phyloP scores from a whole-genome alignment of 2,797 vertebrate genomes.

The Garrulus glandarius region DNA sequence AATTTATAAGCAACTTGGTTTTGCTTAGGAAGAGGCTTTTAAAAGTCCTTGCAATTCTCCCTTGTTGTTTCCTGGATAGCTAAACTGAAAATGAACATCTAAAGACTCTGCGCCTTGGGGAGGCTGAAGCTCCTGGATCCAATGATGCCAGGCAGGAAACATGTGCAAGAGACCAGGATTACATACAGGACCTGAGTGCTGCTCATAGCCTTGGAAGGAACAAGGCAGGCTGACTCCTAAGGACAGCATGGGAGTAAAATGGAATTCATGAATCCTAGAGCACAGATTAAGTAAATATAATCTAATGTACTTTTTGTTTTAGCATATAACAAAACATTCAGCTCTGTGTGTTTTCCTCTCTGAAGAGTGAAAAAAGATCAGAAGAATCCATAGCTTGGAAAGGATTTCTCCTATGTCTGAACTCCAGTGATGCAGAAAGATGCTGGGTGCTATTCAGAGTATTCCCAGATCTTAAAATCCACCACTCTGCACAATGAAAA shows the following conservation, averaged over 20 bases:
- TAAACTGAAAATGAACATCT: background rate
- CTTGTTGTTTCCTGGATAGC: background rate
- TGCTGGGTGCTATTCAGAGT: background rate
- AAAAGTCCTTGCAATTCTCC: background rate
- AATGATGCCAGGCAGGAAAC: background rate
- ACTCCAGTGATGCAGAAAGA: background rate
- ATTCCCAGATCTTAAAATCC: background rate
- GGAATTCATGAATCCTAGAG: background rate
- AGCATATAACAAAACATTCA: background rate
- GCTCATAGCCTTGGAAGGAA: background rate
- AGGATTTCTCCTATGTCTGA: background rate
- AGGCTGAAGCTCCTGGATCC: background rate
- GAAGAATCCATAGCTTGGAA: background rate
- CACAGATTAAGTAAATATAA: background rate
- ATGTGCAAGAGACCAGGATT: background rate
- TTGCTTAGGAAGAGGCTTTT: background rate
- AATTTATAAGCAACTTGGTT: background rate
- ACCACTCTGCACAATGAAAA: background rate
- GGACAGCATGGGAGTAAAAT: background rate
- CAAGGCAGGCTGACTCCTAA: background rate
- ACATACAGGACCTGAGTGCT: background rate
- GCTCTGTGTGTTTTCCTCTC: background rate
- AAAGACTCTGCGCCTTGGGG: background rate
- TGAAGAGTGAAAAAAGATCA: background rate
- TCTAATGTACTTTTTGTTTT: background rate